Evolutionary conservation across 2,113 vertebrate genomes (phyloP).

Genomic region (Atrichornis clamosus): DNA sequence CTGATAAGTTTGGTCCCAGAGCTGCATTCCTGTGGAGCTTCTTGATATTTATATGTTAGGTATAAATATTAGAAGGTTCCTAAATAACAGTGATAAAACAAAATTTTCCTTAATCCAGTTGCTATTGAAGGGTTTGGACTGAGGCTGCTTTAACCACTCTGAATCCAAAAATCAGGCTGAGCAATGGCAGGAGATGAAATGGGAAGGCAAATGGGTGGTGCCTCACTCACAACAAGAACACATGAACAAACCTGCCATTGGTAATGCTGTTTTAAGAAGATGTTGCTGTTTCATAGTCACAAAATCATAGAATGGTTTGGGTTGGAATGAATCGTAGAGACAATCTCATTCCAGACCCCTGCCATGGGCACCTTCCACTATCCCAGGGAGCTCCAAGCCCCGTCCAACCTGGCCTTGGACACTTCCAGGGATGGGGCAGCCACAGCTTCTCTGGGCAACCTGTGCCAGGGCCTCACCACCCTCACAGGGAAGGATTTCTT

Average conservation of each 20-base stretch:
- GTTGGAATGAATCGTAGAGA: rapidly evolving
- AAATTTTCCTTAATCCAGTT: not conserved
- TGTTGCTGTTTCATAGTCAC: not conserved
- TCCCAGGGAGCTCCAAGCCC: not conserved
- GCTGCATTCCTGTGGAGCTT: not conserved
- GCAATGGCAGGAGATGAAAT: not conserved
- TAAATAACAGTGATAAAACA: not conserved
- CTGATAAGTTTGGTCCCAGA: not conserved
- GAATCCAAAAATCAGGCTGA: not conserved
- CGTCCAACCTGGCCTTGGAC: rapidly evolving
- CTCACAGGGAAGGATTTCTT: not conserved
- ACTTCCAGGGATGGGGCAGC: not conserved
- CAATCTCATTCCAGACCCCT: rapidly evolving
- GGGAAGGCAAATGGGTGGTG: not conserved
- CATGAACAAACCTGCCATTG: not conserved
- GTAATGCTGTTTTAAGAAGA: not conserved
- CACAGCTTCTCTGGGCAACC: not conserved
- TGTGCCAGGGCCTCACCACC: rapidly evolving
- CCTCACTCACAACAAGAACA: not conserved
- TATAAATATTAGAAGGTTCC: not conserved
- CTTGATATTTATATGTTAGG: not conserved
- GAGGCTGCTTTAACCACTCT: not conserved
- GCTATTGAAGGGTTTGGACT: not conserved
- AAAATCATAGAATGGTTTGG: not conserved
- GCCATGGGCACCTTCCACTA: rapidly evolving